Evolutionary conservation across 2,797 vertebrate genomes (phyloP).

Genomic region (Kryptolebias ocellatus): DNA sequence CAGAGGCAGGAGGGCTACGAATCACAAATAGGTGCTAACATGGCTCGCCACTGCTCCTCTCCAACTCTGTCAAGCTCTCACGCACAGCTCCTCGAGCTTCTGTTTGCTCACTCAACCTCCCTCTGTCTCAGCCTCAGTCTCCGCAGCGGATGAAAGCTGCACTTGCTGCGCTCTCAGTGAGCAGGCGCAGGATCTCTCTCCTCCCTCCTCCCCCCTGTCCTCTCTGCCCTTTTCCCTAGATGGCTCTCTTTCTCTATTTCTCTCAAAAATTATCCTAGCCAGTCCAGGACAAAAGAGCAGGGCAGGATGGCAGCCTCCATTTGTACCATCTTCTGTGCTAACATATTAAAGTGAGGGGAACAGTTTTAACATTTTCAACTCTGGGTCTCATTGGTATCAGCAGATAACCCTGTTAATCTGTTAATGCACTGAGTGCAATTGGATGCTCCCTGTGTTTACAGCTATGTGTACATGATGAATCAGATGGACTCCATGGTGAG

Average conservation of each 20-base stretch:
- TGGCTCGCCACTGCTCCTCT: slow-evolving; percentile 18
- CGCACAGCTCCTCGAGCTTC: slow-evolving; percentile 37
- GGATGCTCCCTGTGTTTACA: slow-evolving; percentile 45
- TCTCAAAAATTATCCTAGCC: slow-evolving; percentile 48
- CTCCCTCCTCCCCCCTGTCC: slow-evolving; percentile 43
- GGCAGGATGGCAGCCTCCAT: slow-evolving; percentile 41
- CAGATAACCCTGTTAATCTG: slow-evolving; percentile 79
- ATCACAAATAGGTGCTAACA: slow-evolving; percentile 15
- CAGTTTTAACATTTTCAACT: slow-evolving; percentile 31
- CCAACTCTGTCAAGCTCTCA: slow-evolving; percentile 25
- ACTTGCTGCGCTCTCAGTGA: slow-evolving; percentile 79
- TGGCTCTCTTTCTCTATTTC: slow-evolving; percentile 74
- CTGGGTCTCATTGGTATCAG: slow-evolving; percentile 73
- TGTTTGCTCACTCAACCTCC: slow-evolving; percentile 58
- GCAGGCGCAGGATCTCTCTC: slow-evolving; percentile 77
- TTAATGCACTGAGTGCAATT: slow-evolving; percentile 68
- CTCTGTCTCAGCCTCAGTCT: slow-evolving; percentile 63
- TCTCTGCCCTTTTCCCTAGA: slow-evolving; percentile 70
- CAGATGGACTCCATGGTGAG: slow-evolving; percentile 27
- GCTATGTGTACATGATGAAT: slow-evolving; percentile 39
- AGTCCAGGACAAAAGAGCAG: slow-evolving; percentile 34
- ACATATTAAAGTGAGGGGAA: too few relatives aligned
- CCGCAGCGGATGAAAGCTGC: slow-evolving; percentile 83
- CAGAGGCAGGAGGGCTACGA: slow-evolving; percentile 10
- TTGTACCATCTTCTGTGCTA: slow-evolving; percentile 29